Base-by-base conservation (phyloP, 2,797 vertebrate species). In the Parauchenoglanis ngamensis region DNA sequence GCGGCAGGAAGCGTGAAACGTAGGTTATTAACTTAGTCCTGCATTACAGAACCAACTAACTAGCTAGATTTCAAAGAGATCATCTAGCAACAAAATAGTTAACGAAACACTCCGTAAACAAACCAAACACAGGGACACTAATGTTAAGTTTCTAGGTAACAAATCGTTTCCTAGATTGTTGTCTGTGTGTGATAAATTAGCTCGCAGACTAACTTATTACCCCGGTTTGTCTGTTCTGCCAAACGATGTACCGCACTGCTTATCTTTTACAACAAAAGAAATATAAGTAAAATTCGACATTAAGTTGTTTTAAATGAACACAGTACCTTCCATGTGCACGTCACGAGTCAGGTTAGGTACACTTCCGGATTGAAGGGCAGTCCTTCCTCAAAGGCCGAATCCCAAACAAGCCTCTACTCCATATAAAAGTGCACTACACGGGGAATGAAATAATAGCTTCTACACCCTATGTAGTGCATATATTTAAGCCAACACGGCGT, bases 301-400 rank as follows among this genome's bases (percentile, higher is more conserved):
- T 40, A 59, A 68, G 8, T 2, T 25, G 23, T 49, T 28, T 21
- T 28, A 35, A 40, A 31, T 23, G 31, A 17, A 31, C 7, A 12
- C 40, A 6, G 1, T 79, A n/a, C 23, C 63, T 57, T 11, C 57
- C 67, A 17, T 40, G 61, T 67, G 76, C 11, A 19, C 46, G 46
- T 49, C 46, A 49, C 23, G 31, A 52, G 61, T 67, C n/a, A 31
- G 2, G 10, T 1, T 59, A 3, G 3, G 12, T 87, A 21, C 54
- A 85, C 70, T 91, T 93, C 92, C 92, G 89, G 89, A 88, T 90
- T 67, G 54, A 49, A 78, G 67, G 78, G 61, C 35, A 85, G 61
- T 0, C 3, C 10, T 57, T 21, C 83, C 52, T 44, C 8, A 28
- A 0, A n/a, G 31, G 70, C 25, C 35, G 7, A 70, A 56, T 85